Percentiles rank a stretch among this genome's conserved stretches.
Evolutionary conservation across 2,888 invertebrate species (phyloP).

Genomic region (Drosophila limbata): DNA sequence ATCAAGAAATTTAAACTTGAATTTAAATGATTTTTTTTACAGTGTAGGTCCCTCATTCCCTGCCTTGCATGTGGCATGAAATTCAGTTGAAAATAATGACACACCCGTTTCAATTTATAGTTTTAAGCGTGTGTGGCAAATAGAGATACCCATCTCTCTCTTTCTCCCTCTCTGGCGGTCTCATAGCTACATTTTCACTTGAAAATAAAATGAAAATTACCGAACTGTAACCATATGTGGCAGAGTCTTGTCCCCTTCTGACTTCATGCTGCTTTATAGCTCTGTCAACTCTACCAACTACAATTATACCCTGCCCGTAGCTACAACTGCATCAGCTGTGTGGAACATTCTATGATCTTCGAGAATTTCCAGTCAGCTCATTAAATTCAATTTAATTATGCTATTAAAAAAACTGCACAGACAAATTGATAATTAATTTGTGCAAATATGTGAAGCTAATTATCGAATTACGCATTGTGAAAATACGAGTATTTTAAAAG

Average conservation of each 20-base stretch:
- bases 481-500: constrained; percentile 22
- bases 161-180: constrained; percentile 48
- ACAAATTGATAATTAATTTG: constrained; percentile 51
- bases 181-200: constrained; percentile 61
- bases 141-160: constrained; percentile 69
- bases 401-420: constrained; percentile 32
- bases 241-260: constrained; percentile 20
- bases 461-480: constrained; percentile 32
- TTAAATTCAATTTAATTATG: constrained; percentile 56
- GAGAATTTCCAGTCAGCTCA: constrained; percentile 19
- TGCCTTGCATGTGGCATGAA: constrained; percentile 80
- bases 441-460: constrained; percentile 55
- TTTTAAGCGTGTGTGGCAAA: constrained; percentile 36
- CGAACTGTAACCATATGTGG: constrained; percentile 79
- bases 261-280: constrained; percentile 61
- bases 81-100: constrained; percentile 81
- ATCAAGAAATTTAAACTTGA: no score
- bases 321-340: constrained; percentile 22
- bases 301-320: constrained; percentile 43
- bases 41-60: constrained; percentile 25
- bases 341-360: constrained; percentile 1
- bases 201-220: constrained; percentile 77
- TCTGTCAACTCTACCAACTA: constrained; percentile 35
- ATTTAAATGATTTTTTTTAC: no score
- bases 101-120: constrained; percentile 79